Evolutionary conservation across 2,888 invertebrate species (phyloP).

Genomic region (Ecliptopera silaceata): DNA sequence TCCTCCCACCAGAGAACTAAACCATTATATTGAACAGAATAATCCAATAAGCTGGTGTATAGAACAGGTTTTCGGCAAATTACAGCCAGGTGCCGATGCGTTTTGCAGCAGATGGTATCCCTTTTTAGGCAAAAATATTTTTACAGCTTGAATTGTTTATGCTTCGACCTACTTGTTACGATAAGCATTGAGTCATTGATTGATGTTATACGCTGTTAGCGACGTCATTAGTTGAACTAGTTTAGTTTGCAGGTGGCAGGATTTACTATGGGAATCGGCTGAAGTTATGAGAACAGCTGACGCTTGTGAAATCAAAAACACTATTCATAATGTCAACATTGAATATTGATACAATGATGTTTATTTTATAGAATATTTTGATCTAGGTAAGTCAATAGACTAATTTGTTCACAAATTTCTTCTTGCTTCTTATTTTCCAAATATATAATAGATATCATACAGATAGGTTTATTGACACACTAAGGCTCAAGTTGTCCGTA

Average conservation of each 20-base stretch:
- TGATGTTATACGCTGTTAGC: constrained; percentile 9
- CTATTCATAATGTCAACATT: background rate
- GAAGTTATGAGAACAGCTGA: constrained; percentile 5
- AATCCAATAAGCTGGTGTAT: background rate
- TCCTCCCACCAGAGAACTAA: constrained; percentile 22
- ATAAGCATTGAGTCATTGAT: constrained; percentile 15
- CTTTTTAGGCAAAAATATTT: constrained; percentile 6
- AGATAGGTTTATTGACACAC: background rate
- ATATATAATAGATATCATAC: background rate
- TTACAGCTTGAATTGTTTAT: constrained; percentile 4
- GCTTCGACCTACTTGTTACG: constrained; percentile 6
- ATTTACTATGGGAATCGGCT: constrained; percentile 5
- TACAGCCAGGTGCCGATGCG: background rate
- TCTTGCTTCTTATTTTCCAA: no score
- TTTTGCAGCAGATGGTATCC: constrained; percentile 14
- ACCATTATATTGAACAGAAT: background rate
- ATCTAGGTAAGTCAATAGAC: no score
- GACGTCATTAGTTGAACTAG: constrained; percentile 4
- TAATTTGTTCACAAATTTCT: no score
- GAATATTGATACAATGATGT: background rate
- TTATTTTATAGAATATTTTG: background rate
- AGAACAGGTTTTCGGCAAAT: constrained; percentile 7
- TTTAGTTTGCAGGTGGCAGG: constrained; percentile 10
- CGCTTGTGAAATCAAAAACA: background rate
- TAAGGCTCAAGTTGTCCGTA: background rate